Conservation (phyloP, 2,113 vertebrate genomes). For the Rhynchomys soricoides region DNA sequence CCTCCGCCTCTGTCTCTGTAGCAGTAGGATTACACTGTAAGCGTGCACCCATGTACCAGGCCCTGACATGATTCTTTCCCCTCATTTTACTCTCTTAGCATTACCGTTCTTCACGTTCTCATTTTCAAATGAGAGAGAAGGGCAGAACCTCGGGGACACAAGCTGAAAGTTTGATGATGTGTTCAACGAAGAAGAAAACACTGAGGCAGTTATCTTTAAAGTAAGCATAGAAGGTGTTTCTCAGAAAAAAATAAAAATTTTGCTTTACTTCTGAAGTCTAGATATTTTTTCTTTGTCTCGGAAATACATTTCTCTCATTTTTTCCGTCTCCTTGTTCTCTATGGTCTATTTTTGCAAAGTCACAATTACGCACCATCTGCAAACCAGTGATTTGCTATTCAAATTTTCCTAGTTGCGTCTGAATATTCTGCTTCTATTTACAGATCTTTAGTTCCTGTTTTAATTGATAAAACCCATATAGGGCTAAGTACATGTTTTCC, state of each 20-base stretch:
- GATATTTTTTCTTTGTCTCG: conserved; percentile 1
- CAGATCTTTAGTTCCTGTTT: background rate
- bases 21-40: background rate
- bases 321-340: background rate
- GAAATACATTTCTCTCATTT: conserved; percentile 47
- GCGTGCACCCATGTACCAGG: background rate
- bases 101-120: background rate
- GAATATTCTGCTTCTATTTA: conserved; percentile 38
- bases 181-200: background rate
- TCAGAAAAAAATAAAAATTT: conserved; percentile 10
- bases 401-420: conserved; percentile 34
- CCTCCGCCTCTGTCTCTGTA: background rate
- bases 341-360: conserved; percentile 58
- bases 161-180: background rate
- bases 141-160: conserved; percentile 10
- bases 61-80: background rate
- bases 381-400: conserved; percentile 56
- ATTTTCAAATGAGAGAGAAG: background rate
- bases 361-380: conserved; percentile 33
- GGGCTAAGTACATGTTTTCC: background rate
- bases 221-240: background rate
- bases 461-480: conserved; percentile 24
- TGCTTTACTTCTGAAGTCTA: background rate
- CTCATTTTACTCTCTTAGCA: background rate
- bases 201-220: conserved; percentile 3